Evolutionary conservation across 2,113 vertebrate species (phyloP), one percentile per base, ranked within the genome.

Genomic region (Typhlomys cinereus): DNA sequence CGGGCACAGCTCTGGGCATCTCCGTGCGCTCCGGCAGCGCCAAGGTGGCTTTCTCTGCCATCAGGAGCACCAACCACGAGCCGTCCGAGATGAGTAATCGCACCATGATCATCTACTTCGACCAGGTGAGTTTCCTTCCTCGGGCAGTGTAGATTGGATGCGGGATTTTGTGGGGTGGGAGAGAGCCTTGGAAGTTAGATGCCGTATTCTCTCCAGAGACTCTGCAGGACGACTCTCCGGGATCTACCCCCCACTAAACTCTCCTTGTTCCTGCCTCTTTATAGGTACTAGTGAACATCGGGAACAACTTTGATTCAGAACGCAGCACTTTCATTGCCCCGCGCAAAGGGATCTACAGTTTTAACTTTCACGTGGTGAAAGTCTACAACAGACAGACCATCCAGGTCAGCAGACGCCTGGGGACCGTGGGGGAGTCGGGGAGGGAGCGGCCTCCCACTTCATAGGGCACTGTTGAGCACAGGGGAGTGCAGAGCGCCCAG

Each of bases 331-430:
- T 99, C 96, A 99, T 99, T 90, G 98, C 99, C 27, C 99, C 99
- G 50, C 98, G 99, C 81, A 99, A 99, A 98, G 99, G 99, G 95
- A 99, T 99, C 98, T 99, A 99, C 98, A 99, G 99, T 98, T 99
- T 99, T 98, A 99, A 99, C 98, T 99, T 99, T 97, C 99, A 99
- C 95, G 99, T 99, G 96, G 99, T 99, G 66, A 99, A 99, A 98
- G 99, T 99, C 96, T 99, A 99, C 98, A 99, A 99, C 98, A 98
- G 99, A 94, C 99, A 99, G 98, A 99, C 99, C 88, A 99, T 99
- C 96, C 99, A 99, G 99, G 99, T 99, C 94, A 98, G 98, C 97
- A 48, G 46, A 90, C 48, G 12, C 87, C 73, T 54, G 36, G 36
- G 71, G 89, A 48, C 39, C 59, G 21, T n/a, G n/a, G n/a, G n/a